Evolutionary conservation across 2,113 vertebrate species (phyloP).

Genomic region (Oncorhynchus mykiss): DNA sequence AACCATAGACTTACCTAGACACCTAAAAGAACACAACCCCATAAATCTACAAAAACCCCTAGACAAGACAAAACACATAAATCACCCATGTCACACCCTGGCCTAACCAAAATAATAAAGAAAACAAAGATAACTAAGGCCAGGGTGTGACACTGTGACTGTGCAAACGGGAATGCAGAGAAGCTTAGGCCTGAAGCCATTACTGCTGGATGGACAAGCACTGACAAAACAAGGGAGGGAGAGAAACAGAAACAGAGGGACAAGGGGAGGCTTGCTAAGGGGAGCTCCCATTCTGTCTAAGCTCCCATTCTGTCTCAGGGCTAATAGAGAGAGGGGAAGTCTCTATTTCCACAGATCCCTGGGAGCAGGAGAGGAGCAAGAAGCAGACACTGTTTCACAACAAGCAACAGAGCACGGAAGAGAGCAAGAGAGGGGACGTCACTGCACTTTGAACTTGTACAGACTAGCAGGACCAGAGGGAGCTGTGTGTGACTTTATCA

Average conservation of each 20-base stretch:
- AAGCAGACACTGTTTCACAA: constrained; percentile 45
- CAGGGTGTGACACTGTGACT: constrained; percentile 31
- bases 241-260: constrained; percentile 6
- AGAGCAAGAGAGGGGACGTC: constrained; percentile 33
- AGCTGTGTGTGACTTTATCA: constrained; percentile 36
- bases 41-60: too few relatives aligned
- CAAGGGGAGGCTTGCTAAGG: constrained; percentile 21
- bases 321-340: constrained; percentile 30
- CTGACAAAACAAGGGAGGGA: constrained; percentile 64
- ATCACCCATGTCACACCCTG: too few relatives aligned
- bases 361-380: constrained; percentile 31
- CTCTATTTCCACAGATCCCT: constrained; percentile 21
- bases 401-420: constrained; percentile 28
- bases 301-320: not conserved
- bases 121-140: too few relatives aligned
- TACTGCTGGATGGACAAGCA: constrained; percentile 69
- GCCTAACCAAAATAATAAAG: too few relatives aligned
- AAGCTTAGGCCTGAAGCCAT: constrained; percentile 63
- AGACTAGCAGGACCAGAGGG: not conserved
- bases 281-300: constrained; percentile 27
- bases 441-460: constrained; percentile 61
- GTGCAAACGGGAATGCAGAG: constrained; percentile 61
- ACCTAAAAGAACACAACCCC: too few relatives aligned
- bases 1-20: too few relatives aligned
- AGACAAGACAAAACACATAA: too few relatives aligned